These are phyloP conservation scores for Hycleus phaleratus DNA, from an alignment of 1,140 invertebrate genomes.

Conservation along the genomic window DNA sequence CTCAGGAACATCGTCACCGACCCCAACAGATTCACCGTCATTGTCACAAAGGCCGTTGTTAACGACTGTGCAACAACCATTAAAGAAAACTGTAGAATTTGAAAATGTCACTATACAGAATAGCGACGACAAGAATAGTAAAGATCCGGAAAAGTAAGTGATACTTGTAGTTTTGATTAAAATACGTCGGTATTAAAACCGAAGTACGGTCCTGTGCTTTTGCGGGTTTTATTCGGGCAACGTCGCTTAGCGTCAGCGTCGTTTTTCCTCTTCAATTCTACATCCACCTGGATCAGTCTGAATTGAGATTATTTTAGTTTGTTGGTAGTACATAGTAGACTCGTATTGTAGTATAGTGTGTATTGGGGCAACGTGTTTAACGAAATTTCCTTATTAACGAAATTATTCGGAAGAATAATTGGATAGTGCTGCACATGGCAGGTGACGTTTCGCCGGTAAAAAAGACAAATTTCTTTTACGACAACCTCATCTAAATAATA, in stretches of 20 bases:
- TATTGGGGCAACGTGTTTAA: no score
- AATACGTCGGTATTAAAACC: background rate
- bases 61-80: constrained; percentile 7
- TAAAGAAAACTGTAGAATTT: constrained; percentile 28
- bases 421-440: constrained; percentile 6
- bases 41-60: constrained; percentile 31
- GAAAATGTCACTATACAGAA: constrained; percentile 17
- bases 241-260: background rate
- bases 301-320: background rate
- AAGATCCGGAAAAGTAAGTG: constrained; percentile 23
- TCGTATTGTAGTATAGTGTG: background rate
- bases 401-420: no score
- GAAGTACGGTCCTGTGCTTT: background rate
- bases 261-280: constrained; percentile 5
- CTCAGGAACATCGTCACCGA: constrained; percentile 33
- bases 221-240: background rate
- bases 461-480: no score
- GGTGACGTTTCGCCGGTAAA: constrained; percentile 2
- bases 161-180: no score
- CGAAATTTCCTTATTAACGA: no score
- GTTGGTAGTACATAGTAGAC: background rate
- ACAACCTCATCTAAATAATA: no score
- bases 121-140: constrained; percentile 10
- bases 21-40: constrained; percentile 34
- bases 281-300: background rate